A percentile compares a stretch with the other conserved stretches of the same genome.
Evolutionary conservation across 92 coral and sea anemone species (phyloP).

Genomic region (Hydrozoanthus gracilis): DNA sequence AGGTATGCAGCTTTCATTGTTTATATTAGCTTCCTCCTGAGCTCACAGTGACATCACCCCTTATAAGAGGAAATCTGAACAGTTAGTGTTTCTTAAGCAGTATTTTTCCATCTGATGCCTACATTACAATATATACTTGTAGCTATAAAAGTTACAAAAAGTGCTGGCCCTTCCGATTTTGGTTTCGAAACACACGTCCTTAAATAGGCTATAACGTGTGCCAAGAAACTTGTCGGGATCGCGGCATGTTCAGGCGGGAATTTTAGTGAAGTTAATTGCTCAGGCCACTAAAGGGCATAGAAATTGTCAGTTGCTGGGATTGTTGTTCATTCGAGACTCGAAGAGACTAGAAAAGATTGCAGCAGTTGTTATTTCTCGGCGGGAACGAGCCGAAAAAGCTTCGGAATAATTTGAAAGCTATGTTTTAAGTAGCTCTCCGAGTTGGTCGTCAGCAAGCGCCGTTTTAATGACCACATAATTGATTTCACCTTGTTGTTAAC

Average conservation of each 20-base stretch:
- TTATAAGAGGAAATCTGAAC: background rate
- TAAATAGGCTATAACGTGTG: too few species aligned
- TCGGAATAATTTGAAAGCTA: background rate
- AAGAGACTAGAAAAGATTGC: background rate
- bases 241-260: background rate
- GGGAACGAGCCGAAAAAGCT: background rate
- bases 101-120: too few species aligned
- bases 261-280: background rate
- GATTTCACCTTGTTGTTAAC: background rate
- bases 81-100: background rate
- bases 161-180: too few species aligned
- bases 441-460: too few species aligned
- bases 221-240: background rate
- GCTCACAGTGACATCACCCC: conserved; percentile 11
- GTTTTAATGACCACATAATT: too few species aligned
- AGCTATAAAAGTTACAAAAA: too few species aligned
- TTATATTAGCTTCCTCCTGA: conserved; percentile 9
- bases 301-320: background rate
- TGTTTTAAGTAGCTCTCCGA: background rate
- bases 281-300: background rate
- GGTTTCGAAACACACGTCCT: too few species aligned
- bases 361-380: background rate
- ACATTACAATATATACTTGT: too few species aligned
- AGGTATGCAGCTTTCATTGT: conserved; percentile 24
- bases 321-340: background rate